Percentiles rank a stretch among this genome's conserved stretches.
phyloP scores from a whole-genome alignment of 2,888 invertebrate genomes.

The Atrina japonica region DNA sequence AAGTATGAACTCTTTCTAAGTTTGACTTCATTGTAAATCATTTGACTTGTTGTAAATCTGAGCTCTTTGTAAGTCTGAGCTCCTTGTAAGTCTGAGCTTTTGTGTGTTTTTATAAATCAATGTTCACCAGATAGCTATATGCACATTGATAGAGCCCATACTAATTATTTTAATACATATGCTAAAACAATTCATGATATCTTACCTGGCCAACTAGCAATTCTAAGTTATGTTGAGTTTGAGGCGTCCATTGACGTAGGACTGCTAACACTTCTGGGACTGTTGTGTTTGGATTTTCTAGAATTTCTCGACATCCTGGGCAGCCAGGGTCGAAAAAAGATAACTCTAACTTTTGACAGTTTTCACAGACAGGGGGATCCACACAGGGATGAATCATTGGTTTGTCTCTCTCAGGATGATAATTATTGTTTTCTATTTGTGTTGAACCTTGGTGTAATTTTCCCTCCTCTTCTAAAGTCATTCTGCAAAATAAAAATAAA shows the following conservation, averaged over 20 bases:
- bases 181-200: too few species aligned
- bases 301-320: constrained; percentile 79
- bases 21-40: too few species aligned
- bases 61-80: too few species aligned
- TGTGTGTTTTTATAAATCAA: too few species aligned
- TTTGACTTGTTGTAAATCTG: too few species aligned
- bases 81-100: too few species aligned
- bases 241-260: constrained; percentile 82
- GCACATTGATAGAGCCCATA: background rate
- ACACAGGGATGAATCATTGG: constrained; percentile 81
- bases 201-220: constrained; percentile 80
- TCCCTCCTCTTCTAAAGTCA: constrained; percentile 62
- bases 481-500: constrained; percentile 48
- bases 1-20: too few species aligned
- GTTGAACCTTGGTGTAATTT: constrained; percentile 3
- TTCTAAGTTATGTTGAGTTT: constrained; percentile 81
- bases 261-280: constrained; percentile 82
- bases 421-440: constrained; percentile 41
- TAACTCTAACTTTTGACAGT: constrained; percentile 80
- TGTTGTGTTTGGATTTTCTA: constrained; percentile 76
- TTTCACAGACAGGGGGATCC: constrained; percentile 81
- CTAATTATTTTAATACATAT: background rate
- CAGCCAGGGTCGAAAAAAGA: constrained; percentile 82
- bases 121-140: too few species aligned
- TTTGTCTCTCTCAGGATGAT: constrained; percentile 49